These are phyloP conservation scores for Cathartes aura DNA, from an alignment of 2,113 vertebrate species.

Conservation along the genomic window DNA sequence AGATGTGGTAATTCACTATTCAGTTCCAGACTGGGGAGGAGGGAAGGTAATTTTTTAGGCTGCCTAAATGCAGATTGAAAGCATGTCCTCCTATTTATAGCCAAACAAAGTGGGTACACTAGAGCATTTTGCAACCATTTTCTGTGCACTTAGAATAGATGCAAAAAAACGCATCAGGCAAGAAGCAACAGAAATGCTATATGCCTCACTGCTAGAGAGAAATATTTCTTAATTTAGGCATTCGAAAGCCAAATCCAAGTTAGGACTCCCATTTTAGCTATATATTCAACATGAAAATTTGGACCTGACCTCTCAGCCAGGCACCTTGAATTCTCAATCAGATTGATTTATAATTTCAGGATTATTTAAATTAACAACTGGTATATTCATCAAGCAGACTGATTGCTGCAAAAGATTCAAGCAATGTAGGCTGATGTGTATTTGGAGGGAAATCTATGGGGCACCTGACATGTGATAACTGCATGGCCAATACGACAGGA, in stretches of 20 bases:
- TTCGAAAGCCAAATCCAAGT: not conserved
- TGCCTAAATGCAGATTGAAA: constrained; percentile 18
- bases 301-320: not conserved
- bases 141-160: not conserved
- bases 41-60: not conserved
- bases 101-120: not conserved
- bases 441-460: not conserved
- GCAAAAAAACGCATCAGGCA: not conserved
- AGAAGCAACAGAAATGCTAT: not conserved
- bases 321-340: not conserved
- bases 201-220: not conserved
- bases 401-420: not conserved
- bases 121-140: not conserved
- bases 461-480: not conserved
- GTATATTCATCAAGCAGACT: not conserved
- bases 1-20: not conserved
- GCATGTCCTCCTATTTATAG: not conserved
- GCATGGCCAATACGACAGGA: not conserved
- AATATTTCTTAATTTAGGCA: not conserved
- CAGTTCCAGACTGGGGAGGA: not conserved
- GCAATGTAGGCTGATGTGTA: accelerated
- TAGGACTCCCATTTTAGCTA: not conserved
- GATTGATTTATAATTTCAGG: not conserved
- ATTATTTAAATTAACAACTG: not conserved
- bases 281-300: not conserved